Evolutionary conservation across 1,140 invertebrate genomes (phyloP), one percentile per base, ranked within the genome.

Genomic region (Bombus waltoni): DNA sequence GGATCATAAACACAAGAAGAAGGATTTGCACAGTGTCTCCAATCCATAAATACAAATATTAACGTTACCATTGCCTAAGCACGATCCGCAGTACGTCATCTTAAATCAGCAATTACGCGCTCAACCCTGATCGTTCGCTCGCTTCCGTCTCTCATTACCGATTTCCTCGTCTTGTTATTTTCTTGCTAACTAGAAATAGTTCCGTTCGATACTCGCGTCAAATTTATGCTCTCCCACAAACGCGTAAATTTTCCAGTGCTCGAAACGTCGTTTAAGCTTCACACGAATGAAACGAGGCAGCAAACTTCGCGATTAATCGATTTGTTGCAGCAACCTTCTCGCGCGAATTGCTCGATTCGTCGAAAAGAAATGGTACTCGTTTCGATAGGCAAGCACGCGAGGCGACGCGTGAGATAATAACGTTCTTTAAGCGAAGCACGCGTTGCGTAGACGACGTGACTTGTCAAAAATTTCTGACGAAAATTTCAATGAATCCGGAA

Each of bases 401-500:
- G 1, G 15, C 15, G 44, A 47, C 5, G 18, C 25, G 38, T 42
- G 38, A 71, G 3, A 59, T 68, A 32, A 32, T 32, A 32, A 62
- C 40, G 66, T 53, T 72, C 42, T 18, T 8, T 13, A 42, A 42
- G n/a, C 22, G 57, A 53, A 53, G 18, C 47, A 53, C 18, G 47
- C 18, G 47, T 53, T 53, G 47, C 18, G 22, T 22, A 53, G 47
- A 53, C 47, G 6, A 53, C 25, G 32, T 22, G 47, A 75, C 81
- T 83, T 57, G 44, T 42, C 35, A 38, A 42, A 84, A 84, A 53
- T 79, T 84, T 62, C 13, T 53, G 47, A 84, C 72, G 68, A 84
- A 84, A 80, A 84, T 79, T 84, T 80, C 83, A 59, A 71, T n/a
- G 82, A 59, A 79, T 71, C 47, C 28, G 44, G 59, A 42, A 84